Conservation (phyloP, 2,797 vertebrate genomes). For the Tangara arthus region DNA sequence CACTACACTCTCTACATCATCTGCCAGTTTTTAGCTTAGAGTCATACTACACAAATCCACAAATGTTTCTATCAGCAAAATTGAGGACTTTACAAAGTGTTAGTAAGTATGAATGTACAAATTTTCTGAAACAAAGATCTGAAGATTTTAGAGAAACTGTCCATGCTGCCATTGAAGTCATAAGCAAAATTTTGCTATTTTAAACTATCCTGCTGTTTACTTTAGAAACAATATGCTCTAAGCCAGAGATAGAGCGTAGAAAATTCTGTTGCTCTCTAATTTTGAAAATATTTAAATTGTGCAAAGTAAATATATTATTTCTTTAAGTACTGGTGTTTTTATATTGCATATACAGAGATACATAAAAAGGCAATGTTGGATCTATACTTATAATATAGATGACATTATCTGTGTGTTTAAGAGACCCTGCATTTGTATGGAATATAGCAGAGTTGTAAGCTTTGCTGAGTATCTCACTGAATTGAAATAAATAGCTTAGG, state of each 20-base stretch:
- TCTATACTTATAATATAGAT: neutral
- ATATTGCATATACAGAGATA: neutral
- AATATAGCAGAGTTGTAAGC: conserved; percentile 11
- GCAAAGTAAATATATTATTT: neutral
- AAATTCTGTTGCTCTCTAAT: neutral
- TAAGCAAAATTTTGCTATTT: neutral
- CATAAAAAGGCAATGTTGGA: neutral
- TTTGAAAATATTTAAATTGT: neutral
- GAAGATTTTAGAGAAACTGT: neutral
- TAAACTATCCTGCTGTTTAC: neutral
- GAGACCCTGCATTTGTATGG: neutral
- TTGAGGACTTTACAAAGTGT: neutral
- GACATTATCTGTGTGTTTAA: neutral
- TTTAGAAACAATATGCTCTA: neutral
- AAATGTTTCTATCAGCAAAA: neutral
- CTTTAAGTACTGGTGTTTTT: neutral
- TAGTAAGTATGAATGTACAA: neutral
- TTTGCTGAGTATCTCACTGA: conserved; percentile 25
- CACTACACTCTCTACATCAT: neutral
- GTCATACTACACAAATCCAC: neutral
- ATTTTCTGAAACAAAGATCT: neutral
- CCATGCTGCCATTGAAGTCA: neutral
- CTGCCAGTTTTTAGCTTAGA: neutral
- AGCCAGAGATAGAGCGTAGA: neutral
- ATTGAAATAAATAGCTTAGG: conserved; percentile 65